phyloP scores from a whole-genome alignment of 2,888 invertebrate genomes.

The Horisme vitalbata region DNA sequence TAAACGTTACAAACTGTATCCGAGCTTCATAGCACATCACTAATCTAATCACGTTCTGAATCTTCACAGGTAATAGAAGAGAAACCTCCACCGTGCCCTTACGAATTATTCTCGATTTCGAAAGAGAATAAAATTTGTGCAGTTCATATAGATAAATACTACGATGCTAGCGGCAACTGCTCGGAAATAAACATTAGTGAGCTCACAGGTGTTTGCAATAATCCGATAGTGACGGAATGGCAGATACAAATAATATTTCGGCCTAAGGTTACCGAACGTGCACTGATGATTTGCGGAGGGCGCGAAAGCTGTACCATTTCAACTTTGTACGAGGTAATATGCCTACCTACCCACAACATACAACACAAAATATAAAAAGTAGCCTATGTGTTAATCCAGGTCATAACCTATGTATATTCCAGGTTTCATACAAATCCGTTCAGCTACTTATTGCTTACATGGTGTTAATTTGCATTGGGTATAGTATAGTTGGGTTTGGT shows the following conservation, averaged over 20 bases:
- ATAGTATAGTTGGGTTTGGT: no score
- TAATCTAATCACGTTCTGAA: slow-evolving; percentile 15
- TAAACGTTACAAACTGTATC: no score
- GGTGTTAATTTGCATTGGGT: no score
- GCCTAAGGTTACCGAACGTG: slow-evolving; percentile 32
- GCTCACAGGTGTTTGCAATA: slow-evolving; percentile 47
- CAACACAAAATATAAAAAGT: no score
- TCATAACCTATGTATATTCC: no score
- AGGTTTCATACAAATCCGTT: no score
- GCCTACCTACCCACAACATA: no score
- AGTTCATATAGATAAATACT: slow-evolving; percentile 33
- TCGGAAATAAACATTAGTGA: slow-evolving; percentile 43
- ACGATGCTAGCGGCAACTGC: slow-evolving; percentile 30
- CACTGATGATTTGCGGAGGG: slow-evolving; percentile 48
- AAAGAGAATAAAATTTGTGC: slow-evolving; percentile 45
- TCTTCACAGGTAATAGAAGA: slow-evolving; percentile 57
- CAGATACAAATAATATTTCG: slow-evolving; percentile 34
- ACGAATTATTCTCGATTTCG: slow-evolving; percentile 51
- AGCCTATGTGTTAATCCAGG: no score
- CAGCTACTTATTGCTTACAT: no score
- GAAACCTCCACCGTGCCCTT: slow-evolving; percentile 52
- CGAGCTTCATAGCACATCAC: slow-evolving; percentile 9
- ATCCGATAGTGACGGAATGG: slow-evolving; percentile 57
- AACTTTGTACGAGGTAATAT: slow-evolving; percentile 54
- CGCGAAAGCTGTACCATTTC: slow-evolving; percentile 52